Evolutionary conservation across 2,113 vertebrate species (phyloP).

Genomic region (Halcyon senegalensis): DNA sequence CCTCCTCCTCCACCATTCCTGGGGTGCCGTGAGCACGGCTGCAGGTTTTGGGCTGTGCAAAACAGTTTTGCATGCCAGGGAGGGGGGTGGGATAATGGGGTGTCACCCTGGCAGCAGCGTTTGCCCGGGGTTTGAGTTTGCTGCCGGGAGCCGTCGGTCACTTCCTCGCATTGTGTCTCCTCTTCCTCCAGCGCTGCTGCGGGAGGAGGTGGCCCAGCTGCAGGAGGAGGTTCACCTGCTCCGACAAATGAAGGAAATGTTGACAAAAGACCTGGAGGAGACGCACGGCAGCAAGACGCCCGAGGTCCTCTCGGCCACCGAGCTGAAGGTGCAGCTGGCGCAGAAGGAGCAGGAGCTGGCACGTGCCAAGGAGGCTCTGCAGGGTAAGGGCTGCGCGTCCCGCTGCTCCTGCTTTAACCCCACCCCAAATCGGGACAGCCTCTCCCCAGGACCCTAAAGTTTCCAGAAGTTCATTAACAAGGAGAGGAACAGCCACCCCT

Average conservation of each 20-base stretch:
- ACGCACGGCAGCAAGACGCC: constrained; percentile 88
- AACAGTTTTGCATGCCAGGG: not conserved
- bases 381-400: constrained; percentile 78
- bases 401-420: not conserved
- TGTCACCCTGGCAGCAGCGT: not conserved
- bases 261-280: constrained; percentile 96
- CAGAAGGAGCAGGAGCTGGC: constrained; percentile 97
- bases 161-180: constrained; percentile 37
- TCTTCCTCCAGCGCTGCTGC: constrained; percentile 85
- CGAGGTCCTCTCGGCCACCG: constrained; percentile 90
- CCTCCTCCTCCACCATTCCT: rapidly evolving
- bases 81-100: too few relatives aligned
- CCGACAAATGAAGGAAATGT: constrained; percentile 98
- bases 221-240: constrained; percentile 97
- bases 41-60: not conserved
- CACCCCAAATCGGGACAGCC: too few relatives aligned
- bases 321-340: constrained; percentile 94
- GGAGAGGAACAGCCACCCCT: rapidly evolving
- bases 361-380: constrained; percentile 93
- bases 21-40: rapidly evolving
- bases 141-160: not conserved
- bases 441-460: rapidly evolving
- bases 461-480: rapidly evolving
- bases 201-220: constrained; percentile 94
- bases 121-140: not conserved